Conservation (phyloP, 1,140 invertebrate species). For the Apis mellifera region DNA sequence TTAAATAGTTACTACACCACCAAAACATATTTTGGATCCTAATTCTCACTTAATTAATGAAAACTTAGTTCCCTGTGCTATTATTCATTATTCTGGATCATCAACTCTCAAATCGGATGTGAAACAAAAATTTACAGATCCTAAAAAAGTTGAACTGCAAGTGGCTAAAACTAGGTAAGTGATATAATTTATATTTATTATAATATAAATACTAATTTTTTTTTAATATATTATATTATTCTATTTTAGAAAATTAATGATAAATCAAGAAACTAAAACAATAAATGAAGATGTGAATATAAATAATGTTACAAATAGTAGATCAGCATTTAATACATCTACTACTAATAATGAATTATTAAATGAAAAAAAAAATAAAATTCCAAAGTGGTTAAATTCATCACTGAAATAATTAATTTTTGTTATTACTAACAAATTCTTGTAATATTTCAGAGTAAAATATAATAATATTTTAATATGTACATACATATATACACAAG, state of each 20-base stretch:
- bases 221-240: neutral
- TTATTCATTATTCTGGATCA: slow-evolving; percentile 85
- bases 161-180: slow-evolving; percentile 78
- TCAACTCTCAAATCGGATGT: slow-evolving; percentile 78
- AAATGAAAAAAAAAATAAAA: slow-evolving; percentile 65
- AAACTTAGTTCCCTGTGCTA: slow-evolving; percentile 88
- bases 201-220: no score
- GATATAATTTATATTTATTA: neutral
- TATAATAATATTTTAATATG: slow-evolving; percentile 22
- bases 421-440: slow-evolving; percentile 11
- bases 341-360: slow-evolving; percentile 17
- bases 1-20: slow-evolving; percentile 87
- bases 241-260: slow-evolving; percentile 24
- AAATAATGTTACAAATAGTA: neutral
- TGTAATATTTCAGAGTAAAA: slow-evolving; percentile 11
- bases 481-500: slow-evolving; percentile 22
- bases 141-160: slow-evolving; percentile 75
- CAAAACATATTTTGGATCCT: slow-evolving; percentile 85
- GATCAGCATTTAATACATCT: slow-evolving; percentile 10
- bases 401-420: slow-evolving; percentile 43
- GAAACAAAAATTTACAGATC: slow-evolving; percentile 79
- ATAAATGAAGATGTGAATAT: neutral
- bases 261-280: slow-evolving; percentile 26
- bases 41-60: slow-evolving; percentile 84
- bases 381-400: slow-evolving; percentile 80